phyloP scores from a whole-genome alignment of 2,113 vertebrate genomes.

The Notarius quadriscutis region DNA sequence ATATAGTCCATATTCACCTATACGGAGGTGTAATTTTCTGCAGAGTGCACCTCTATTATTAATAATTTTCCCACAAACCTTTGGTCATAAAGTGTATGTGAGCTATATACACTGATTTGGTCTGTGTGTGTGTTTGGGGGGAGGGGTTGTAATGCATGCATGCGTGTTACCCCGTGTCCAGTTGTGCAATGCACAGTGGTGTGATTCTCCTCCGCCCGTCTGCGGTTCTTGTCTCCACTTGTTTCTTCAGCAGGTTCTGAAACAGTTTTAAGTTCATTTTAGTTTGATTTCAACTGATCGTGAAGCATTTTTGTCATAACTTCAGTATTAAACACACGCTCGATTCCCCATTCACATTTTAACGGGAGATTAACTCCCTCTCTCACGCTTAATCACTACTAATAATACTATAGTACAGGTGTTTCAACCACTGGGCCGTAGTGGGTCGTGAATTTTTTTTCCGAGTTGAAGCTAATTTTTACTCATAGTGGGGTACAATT shows the following conservation, averaged over 20 bases:
- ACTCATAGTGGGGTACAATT: too few species aligned
- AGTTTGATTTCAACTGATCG: neutral
- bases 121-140: neutral
- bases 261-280: neutral
- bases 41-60: too few species aligned
- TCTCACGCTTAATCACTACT: neutral
- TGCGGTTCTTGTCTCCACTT: conserved; percentile 94
- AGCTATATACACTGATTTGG: too few species aligned
- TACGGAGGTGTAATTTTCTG: too few species aligned
- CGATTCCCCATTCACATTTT: neutral
- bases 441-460: too few species aligned
- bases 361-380: too few species aligned
- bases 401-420: neutral
- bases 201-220: conserved; percentile 95
- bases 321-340: neutral
- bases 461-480: too few species aligned
- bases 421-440: too few species aligned
- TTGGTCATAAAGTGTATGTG: too few species aligned
- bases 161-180: conserved; percentile 89
- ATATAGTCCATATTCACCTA: too few species aligned
- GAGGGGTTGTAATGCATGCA: neutral
- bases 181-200: conserved; percentile 95
- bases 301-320: neutral
- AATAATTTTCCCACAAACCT: too few species aligned
- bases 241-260: conserved; percentile 98